Conservation (phyloP, 2,888 invertebrate genomes). For the Opisthograptis luteolata region DNA sequence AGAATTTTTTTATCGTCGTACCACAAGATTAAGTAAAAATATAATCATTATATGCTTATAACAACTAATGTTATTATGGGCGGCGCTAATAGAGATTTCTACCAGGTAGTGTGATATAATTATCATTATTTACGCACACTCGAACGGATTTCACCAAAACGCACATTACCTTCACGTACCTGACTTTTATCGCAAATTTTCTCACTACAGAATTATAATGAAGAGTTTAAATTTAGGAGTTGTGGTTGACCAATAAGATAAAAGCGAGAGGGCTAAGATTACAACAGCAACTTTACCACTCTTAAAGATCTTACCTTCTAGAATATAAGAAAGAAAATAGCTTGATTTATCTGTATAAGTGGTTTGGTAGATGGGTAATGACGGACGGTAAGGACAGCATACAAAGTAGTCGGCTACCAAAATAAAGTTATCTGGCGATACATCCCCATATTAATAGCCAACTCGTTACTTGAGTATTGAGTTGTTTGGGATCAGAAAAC, state of each 20-base stretch:
- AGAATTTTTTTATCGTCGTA: too few relatives aligned
- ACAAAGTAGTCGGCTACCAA: slow-evolving; percentile 84
- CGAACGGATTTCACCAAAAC: slow-evolving; percentile 64
- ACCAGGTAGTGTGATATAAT: too few relatives aligned
- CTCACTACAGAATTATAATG: slow-evolving; percentile 81
- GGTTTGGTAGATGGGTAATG: slow-evolving; percentile 70
- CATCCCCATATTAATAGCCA: slow-evolving; percentile 83
- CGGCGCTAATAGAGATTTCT: too few relatives aligned
- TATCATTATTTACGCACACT: background rate
- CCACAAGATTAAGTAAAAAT: too few relatives aligned
- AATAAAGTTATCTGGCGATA: slow-evolving; percentile 84
- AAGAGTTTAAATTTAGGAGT: slow-evolving; percentile 84
- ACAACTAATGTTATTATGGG: too few relatives aligned
- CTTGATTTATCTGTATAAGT: slow-evolving; percentile 26
- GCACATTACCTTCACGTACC: slow-evolving; percentile 74
- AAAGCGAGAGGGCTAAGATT: slow-evolving; percentile 76
- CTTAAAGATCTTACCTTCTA: slow-evolving; percentile 35
- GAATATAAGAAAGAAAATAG: slow-evolving; percentile 49
- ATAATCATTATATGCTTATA: too few relatives aligned
- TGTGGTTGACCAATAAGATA: slow-evolving; percentile 84
- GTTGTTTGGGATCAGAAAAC: slow-evolving; percentile 72
- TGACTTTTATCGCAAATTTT: slow-evolving; percentile 76
- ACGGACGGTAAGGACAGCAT: slow-evolving; percentile 80
- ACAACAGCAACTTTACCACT: slow-evolving; percentile 42
- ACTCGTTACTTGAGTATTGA: slow-evolving; percentile 84